phyloP scores from a whole-genome alignment of 2,888 invertebrate species.

The Drosophila eohydei region DNA sequence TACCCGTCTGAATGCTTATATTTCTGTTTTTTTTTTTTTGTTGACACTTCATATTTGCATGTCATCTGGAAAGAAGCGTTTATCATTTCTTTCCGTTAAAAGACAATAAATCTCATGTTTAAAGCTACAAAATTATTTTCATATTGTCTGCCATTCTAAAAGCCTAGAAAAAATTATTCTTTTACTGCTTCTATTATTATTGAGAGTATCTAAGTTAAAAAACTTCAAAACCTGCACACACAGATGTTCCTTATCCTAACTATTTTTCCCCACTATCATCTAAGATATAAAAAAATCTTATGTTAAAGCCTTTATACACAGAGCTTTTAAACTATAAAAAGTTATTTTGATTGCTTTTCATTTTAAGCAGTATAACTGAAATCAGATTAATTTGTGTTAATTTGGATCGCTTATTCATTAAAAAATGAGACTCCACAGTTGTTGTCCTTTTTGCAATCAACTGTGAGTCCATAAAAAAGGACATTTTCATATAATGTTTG shows the following conservation, averaged over 20 bases:
- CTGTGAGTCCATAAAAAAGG: background rate
- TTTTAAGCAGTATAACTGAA: background rate
- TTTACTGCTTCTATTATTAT: background rate
- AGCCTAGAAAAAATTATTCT: background rate
- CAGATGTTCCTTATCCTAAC: background rate
- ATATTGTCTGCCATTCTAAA: background rate
- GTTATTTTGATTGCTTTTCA: background rate
- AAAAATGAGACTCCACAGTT: background rate
- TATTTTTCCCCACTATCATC: background rate
- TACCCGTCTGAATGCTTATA: conserved; percentile 5
- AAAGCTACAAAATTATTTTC: conserved; percentile 1
- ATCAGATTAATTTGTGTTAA: no score
- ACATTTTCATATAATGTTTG: background rate
- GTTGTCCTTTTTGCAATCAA: background rate
- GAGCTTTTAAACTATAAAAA: background rate
- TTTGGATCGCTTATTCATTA: no score
- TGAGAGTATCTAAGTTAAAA: background rate
- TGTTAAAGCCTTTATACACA: background rate
- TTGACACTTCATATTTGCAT: conserved; percentile 5
- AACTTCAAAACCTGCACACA: background rate
- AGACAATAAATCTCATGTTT: conserved; percentile 5
- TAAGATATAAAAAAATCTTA: background rate
- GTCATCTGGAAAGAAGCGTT: conserved; percentile 9
- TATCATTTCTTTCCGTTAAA: conserved; percentile 12
- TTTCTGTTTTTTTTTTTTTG: background rate